These are phyloP conservation scores for Egretta garzetta DNA, from an alignment of 2,113 vertebrate species.

Conservation along the genomic window DNA sequence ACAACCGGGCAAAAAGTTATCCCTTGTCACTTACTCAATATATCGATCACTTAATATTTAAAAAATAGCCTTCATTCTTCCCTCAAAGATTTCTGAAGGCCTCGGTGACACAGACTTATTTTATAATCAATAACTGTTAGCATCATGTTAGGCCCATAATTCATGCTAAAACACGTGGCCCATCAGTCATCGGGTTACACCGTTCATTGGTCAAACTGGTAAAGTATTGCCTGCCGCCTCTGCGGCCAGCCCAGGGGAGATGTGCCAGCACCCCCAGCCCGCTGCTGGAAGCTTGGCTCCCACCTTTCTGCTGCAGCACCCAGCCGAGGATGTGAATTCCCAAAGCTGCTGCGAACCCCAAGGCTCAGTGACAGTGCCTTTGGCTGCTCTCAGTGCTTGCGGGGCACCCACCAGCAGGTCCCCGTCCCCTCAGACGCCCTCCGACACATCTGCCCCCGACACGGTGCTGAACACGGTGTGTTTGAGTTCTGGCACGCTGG, in stretches of 20 bases:
- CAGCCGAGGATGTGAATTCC: not conserved
- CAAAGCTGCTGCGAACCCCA: not conserved
- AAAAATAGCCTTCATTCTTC: not conserved
- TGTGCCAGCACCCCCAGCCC: no score
- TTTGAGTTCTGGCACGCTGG: rapidly evolving
- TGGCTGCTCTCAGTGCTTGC: not conserved
- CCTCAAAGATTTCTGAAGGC: slow-evolving; percentile 6
- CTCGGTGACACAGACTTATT: slow-evolving; percentile 67
- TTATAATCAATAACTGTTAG: slow-evolving; percentile 73
- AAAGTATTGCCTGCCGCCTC: not conserved
- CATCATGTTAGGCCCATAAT: slow-evolving; percentile 68
- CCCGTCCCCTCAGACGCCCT: rapidly evolving
- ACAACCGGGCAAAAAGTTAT: not conserved
- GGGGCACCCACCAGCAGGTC: not conserved
- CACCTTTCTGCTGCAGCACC: not conserved
- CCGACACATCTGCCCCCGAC: rapidly evolving
- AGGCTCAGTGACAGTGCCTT: rapidly evolving
- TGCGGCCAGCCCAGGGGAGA: not conserved
- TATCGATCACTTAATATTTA: not conserved
- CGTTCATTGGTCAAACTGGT: not conserved
- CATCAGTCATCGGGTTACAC: not conserved
- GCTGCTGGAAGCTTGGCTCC: not conserved
- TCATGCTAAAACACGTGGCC: slow-evolving; percentile 70
- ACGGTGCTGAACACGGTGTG: rapidly evolving
- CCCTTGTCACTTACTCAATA: not conserved